Evolutionary conservation across 2,113 vertebrate genomes (phyloP).

Genomic region (Callocephalon fimbriatum): DNA sequence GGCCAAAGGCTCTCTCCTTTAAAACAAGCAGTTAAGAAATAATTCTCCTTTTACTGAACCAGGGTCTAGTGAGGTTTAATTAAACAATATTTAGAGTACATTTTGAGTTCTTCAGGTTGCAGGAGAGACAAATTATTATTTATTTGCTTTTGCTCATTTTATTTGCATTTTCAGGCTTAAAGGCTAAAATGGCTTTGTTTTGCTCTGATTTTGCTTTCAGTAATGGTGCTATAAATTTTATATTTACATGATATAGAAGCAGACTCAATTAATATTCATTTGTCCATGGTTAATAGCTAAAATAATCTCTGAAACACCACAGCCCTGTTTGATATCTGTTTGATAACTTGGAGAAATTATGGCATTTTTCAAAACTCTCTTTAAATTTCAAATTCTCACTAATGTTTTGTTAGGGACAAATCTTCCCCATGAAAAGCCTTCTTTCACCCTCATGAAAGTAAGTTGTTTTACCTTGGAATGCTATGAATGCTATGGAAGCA

Average conservation of each 20-base stretch:
- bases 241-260: background rate
- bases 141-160: slow-evolving; percentile 31
- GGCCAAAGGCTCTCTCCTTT: slow-evolving; percentile 2
- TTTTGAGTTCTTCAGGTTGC: background rate
- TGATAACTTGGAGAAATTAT: background rate
- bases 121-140: slow-evolving; percentile 54
- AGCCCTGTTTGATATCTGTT: background rate
- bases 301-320: background rate
- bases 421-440: background rate
- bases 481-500: background rate
- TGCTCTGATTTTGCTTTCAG: slow-evolving; percentile 11
- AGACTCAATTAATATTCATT: slow-evolving; percentile 29
- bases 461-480: background rate
- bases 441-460: background rate
- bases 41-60: background rate
- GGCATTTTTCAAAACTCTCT: background rate
- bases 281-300: background rate
- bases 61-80: background rate
- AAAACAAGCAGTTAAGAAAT: slow-evolving; percentile 36
- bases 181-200: background rate
- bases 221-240: slow-evolving; percentile 7
- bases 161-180: slow-evolving; percentile 24
- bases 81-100: slow-evolving; percentile 21
- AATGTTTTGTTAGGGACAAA: background rate
- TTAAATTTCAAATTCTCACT: background rate